Evolutionary conservation across 2,888 invertebrate species (phyloP).

Genomic region (Podabrus alpinus): DNA sequence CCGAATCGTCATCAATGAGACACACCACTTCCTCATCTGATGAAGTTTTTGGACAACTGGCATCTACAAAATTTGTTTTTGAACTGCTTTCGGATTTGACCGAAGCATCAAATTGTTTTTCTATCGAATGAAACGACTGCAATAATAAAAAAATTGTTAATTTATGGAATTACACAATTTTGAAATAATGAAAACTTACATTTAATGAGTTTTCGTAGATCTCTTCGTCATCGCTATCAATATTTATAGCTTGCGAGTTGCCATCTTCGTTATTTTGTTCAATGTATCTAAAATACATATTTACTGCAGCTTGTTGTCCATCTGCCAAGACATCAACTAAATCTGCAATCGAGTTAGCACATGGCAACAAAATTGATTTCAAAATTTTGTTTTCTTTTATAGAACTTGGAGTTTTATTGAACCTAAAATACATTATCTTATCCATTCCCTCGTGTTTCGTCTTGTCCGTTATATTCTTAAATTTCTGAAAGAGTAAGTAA

Average conservation of each 20-base stretch:
- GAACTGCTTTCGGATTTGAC: background rate
- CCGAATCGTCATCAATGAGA: conserved; percentile 16
- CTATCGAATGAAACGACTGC: background rate
- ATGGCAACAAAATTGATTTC: conserved; percentile 36
- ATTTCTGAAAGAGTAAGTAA: conserved; percentile 43
- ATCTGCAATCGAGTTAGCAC: conserved; percentile 28
- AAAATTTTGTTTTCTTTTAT: conserved; percentile 36
- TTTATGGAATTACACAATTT: background rate
- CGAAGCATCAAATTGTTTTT: background rate
- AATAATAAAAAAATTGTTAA: background rate
- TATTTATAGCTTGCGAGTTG: conserved; percentile 7
- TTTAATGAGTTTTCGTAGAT: background rate
- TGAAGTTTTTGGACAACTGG: background rate
- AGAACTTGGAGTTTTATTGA: conserved; percentile 34
- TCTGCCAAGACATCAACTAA: conserved; percentile 32
- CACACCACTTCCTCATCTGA: background rate
- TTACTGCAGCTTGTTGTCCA: conserved; percentile 12
- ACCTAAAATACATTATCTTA: conserved; percentile 37
- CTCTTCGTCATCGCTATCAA: conserved; percentile 34
- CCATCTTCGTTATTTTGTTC: conserved; percentile 26
- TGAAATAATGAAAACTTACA: background rate
- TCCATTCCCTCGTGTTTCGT: conserved; percentile 35
- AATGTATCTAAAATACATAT: conserved; percentile 39
- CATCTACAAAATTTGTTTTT: background rate
- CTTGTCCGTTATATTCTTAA: conserved; percentile 36